These are phyloP conservation scores for Elaeidobius kamerunicus DNA, from an alignment of 2,888 invertebrate species.

Conservation along the genomic window DNA sequence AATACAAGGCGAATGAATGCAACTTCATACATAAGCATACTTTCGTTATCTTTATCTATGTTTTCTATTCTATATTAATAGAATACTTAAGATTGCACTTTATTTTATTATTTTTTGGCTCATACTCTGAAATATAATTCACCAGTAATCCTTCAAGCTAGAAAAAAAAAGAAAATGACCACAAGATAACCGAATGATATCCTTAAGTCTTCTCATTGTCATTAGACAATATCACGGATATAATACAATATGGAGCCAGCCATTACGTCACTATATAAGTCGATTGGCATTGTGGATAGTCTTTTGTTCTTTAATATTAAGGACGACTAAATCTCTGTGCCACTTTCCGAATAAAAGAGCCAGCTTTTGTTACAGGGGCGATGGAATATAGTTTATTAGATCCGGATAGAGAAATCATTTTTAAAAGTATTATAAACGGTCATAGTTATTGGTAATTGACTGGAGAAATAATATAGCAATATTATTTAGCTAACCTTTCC, in stretches of 20 bases:
- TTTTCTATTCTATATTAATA: too few species aligned
- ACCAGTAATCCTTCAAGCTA: conserved; percentile 8
- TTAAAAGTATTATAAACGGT: too few species aligned
- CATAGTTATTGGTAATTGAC: too few species aligned
- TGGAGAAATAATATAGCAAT: too few species aligned
- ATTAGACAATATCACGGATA: conserved; percentile 50
- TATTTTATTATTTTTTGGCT: background rate
- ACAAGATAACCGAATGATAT: conserved; percentile 23
- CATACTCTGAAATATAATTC: conserved; percentile 14
- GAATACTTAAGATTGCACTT: too few species aligned
- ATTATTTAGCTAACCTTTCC: too few species aligned
- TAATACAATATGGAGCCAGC: conserved; percentile 50
- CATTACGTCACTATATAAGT: conserved; percentile 48
- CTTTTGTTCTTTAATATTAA: conserved; percentile 49
- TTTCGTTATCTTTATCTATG: too few species aligned
- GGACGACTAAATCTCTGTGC: conserved; percentile 35
- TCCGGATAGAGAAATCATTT: too few species aligned
- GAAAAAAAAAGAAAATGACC: conserved; percentile 25
- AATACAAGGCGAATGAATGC: too few species aligned
- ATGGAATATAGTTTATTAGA: conserved; percentile 15
- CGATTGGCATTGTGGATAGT: conserved; percentile 48
- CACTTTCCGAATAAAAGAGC: conserved; percentile 23
- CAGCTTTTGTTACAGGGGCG: conserved; percentile 14
- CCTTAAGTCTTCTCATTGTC: conserved; percentile 42
- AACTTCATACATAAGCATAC: too few species aligned